Evolutionary conservation across 2,113 vertebrate genomes (phyloP).

Genomic region (Silurus meridionalis): DNA sequence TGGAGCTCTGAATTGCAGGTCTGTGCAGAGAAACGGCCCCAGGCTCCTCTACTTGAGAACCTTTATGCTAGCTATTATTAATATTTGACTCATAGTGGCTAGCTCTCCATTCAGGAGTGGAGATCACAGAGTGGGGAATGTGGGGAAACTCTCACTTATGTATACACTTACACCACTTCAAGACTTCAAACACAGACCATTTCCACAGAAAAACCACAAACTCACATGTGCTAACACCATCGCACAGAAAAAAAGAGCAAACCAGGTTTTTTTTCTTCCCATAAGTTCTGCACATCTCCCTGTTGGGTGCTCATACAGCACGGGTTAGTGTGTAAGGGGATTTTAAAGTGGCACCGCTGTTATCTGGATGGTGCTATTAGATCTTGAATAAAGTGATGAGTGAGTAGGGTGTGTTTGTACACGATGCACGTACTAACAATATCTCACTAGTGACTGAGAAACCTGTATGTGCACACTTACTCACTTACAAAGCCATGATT

Average conservation of each 20-base stretch:
- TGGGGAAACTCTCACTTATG: constrained; percentile 19
- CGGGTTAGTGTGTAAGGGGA: background rate
- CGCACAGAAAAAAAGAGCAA: background rate
- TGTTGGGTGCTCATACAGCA: no score
- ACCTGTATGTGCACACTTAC: background rate
- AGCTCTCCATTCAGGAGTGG: background rate
- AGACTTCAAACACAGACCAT: background rate
- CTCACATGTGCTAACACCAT: background rate
- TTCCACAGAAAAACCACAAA: background rate
- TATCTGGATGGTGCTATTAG: background rate
- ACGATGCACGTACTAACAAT: background rate
- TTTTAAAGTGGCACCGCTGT: background rate
- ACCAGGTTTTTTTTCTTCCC: background rate
- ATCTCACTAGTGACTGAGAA: background rate
- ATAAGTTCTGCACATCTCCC: no score
- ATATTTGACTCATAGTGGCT: background rate
- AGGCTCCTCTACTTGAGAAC: constrained; percentile 50
- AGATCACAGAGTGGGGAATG: background rate
- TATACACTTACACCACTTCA: background rate
- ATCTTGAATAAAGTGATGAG: background rate
- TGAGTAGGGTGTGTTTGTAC: background rate
- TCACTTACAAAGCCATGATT: background rate
- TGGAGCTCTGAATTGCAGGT: constrained; percentile 70
- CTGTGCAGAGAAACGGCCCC: constrained; percentile 71
- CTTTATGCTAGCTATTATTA: constrained; percentile 19